A percentile compares a stretch with the other conserved stretches of the same genome.
These are phyloP conservation scores for Cataglyphis cursor DNA, from an alignment of 2,888 invertebrate species.

Conservation along the genomic window DNA sequence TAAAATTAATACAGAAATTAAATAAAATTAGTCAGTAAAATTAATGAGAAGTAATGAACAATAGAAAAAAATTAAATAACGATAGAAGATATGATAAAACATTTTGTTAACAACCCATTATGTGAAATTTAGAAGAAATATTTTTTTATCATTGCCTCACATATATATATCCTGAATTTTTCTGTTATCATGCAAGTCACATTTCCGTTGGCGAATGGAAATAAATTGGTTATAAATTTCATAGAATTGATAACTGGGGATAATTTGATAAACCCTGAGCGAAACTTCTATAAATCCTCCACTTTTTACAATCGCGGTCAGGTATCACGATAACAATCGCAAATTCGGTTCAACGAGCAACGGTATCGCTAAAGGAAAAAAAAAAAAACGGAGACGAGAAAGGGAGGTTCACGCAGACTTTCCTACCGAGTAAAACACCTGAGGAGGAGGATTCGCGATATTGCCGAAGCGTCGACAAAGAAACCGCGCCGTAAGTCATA, in stretches of 20 bases:
- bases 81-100: not conserved
- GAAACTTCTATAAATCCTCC: slow-evolving; percentile 31
- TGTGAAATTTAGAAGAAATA: not conserved
- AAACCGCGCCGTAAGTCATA: slow-evolving; percentile 76
- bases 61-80: not conserved
- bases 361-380: not conserved
- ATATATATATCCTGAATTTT: not conserved
- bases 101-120: not conserved
- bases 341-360: slow-evolving; percentile 41
- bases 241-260: slow-evolving; percentile 35
- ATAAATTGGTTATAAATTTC: slow-evolving; percentile 28
- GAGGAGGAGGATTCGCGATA: slow-evolving; percentile 72
- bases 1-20: not conserved
- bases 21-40: too few species aligned
- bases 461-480: slow-evolving; percentile 72
- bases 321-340: slow-evolving; percentile 28
- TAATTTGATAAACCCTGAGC: slow-evolving; percentile 40
- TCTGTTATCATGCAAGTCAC: slow-evolving; percentile 18
- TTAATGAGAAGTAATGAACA: not conserved
- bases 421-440: slow-evolving; percentile 69
- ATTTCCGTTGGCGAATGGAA: slow-evolving; percentile 1
- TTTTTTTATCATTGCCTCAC: not conserved
- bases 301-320: slow-evolving; percentile 34
- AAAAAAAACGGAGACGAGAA: slow-evolving; percentile 10
- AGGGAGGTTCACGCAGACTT: slow-evolving; percentile 11